phyloP scores from a whole-genome alignment of 2,888 invertebrate genomes.

The Agonopterix heracliana region DNA sequence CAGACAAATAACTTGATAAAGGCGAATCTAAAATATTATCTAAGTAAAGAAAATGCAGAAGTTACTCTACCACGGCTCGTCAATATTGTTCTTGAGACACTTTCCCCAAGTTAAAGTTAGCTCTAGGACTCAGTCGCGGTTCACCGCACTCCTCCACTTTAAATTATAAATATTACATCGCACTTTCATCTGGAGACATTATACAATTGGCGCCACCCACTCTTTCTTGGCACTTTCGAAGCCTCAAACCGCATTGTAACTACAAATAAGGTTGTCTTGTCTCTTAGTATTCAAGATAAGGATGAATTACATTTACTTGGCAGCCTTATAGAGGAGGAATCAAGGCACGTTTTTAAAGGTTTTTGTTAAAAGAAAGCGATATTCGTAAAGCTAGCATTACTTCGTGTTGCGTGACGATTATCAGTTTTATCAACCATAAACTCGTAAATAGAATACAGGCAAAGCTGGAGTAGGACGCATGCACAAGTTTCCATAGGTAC shows the following conservation, averaged over 20 bases:
- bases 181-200: constrained; percentile 22
- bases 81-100: too few relatives aligned
- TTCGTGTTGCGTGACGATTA: background rate
- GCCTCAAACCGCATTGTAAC: constrained; percentile 22
- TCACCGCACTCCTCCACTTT: too few relatives aligned
- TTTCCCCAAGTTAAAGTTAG: too few relatives aligned
- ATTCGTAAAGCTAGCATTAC: background rate
- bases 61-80: too few relatives aligned
- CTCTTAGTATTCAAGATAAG: constrained; percentile 40
- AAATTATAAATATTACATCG: too few relatives aligned
- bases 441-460: too few relatives aligned
- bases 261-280: constrained; percentile 35
- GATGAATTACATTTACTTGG: constrained; percentile 23
- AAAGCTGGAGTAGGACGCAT: too few relatives aligned
- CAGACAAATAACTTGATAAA: too few relatives aligned
- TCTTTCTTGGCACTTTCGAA: constrained; percentile 33
- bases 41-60: too few relatives aligned
- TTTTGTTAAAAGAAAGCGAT: constrained; percentile 3
- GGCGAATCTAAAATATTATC: too few relatives aligned
- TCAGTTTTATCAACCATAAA: background rate
- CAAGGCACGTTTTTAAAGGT: constrained; percentile 28
- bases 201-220: constrained; percentile 10
- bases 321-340: constrained; percentile 21
- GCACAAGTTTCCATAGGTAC: too few relatives aligned
- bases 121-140: too few relatives aligned